Evolutionary conservation across 2,113 vertebrate species (phyloP).

Genomic region (Petrocephalus microphthalmus): DNA sequence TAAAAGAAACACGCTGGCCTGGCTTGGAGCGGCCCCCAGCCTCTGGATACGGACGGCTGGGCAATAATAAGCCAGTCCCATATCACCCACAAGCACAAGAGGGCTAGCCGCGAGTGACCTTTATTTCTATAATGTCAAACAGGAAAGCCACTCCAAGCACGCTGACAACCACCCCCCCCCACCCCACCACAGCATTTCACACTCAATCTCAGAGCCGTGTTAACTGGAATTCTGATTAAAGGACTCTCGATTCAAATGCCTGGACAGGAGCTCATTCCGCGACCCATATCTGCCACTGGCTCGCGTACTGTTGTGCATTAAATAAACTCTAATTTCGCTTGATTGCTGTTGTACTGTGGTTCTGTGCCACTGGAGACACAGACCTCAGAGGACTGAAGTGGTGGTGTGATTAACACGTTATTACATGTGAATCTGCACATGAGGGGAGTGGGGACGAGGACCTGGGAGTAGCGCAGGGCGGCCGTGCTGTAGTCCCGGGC

Average conservation of each 20-base stretch:
- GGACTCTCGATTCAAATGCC: neutral
- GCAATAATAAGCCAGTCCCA: neutral
- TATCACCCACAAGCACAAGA: neutral
- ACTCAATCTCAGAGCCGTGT: neutral
- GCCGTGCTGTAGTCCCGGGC: slow-evolving; percentile 61
- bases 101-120: neutral
- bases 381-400: neutral
- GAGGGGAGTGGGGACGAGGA: slow-evolving; percentile 36
- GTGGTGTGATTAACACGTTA: neutral
- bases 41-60: neutral
- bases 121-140: neutral
- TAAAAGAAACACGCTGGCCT: neutral
- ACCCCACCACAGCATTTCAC: neutral
- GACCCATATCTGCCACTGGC: neutral
- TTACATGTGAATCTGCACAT: neutral
- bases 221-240: neutral
- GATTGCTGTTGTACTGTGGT: neutral
- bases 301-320: neutral
- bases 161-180: neutral
- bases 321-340: neutral
- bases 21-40: neutral
- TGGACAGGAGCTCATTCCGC: neutral
- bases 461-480: slow-evolving; percentile 75
- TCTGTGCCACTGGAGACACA: neutral
- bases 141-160: neutral